Evolutionary conservation across 2,888 invertebrate species (phyloP), one percentile per base, ranked within the genome.

Genomic region (Caenorhabditis zanzibari): DNA sequence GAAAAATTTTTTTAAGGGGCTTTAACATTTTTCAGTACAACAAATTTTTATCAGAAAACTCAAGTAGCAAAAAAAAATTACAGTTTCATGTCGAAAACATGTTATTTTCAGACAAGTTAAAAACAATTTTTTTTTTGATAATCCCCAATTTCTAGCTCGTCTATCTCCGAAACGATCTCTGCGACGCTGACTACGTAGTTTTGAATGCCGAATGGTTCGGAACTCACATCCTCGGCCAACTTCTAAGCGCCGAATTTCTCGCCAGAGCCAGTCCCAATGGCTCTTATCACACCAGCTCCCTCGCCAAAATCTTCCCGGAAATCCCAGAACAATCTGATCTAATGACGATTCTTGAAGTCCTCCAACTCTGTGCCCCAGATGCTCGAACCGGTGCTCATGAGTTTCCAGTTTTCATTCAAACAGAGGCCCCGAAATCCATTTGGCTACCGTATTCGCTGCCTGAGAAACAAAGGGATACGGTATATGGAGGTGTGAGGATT

Each of bases 201-300:
- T 92, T 95, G 74, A 94, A 94, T 88, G 94, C 95, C 1, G 94
- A 94, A 77, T 95, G 95, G 95, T 93, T 95, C 71, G 95, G 95
- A 91, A 93, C 93, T 32, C 94, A 95, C 86, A 93, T 95, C 24
- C 93, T 95, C 68, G 95, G 95, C 2, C 94, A 95, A 91, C 93
- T 95, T 59, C 93, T 95, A 9, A 92, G 93, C 9, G 93, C 93
- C 61, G 93, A 93, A 81, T 93, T 93, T 87, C 91, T 93, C 14
- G 72, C 94, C 94, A 77, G 93, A 93, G 56, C 94, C 94, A 64
- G 84, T 44, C 94, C 94, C 10, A 95, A 95, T 19, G 96, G 95
- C 2, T 95, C 95, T 87, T 95, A 95, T 92, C 94, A 95, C 1
- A 93, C 94, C 14, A 95, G 95, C 88, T 95, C 95, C 92, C 95